Evolutionary conservation across 2,888 invertebrate species (phyloP).

Genomic region (Lamellibrachia columna): DNA sequence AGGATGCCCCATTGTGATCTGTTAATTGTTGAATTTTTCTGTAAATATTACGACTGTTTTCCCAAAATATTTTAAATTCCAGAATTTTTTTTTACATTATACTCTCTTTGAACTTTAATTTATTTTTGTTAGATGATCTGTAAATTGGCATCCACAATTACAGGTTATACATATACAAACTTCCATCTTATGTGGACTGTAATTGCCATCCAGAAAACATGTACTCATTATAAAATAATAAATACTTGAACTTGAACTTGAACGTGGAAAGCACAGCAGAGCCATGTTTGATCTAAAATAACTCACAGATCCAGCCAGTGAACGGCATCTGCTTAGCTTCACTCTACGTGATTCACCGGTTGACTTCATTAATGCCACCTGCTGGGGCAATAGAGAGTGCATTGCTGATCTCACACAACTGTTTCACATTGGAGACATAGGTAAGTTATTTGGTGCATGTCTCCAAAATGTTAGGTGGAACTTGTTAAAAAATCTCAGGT

Average conservation of each 20-base stretch:
- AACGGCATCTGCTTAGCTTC: conserved; percentile 55
- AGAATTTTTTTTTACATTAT: too few species aligned
- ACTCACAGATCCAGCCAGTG: conserved; percentile 40
- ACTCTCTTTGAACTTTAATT: too few species aligned
- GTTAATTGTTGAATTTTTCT: not conserved
- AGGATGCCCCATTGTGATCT: not conserved
- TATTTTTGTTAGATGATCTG: too few species aligned
- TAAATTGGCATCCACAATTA: too few species aligned
- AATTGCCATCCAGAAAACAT: not conserved
- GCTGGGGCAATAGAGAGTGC: conserved; percentile 57
- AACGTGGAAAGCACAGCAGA: not conserved
- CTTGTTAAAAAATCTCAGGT: too few species aligned
- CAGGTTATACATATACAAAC: too few species aligned
- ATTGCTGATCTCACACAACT: conserved; percentile 47
- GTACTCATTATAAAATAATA: not conserved
- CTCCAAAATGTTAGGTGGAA: conserved; percentile 29
- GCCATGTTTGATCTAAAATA: not conserved
- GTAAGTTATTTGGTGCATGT: conserved; percentile 43
- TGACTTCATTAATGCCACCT: conserved; percentile 57
- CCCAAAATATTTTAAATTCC: not conserved
- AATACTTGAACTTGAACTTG: not conserved
- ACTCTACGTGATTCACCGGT: conserved; percentile 58
- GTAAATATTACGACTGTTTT: not conserved
- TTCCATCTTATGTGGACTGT: too few species aligned
- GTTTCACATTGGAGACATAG: conserved; percentile 57